These are phyloP conservation scores for Dasyprocta punctata DNA, from an alignment of 2,113 vertebrate genomes.

Conservation along the genomic window DNA sequence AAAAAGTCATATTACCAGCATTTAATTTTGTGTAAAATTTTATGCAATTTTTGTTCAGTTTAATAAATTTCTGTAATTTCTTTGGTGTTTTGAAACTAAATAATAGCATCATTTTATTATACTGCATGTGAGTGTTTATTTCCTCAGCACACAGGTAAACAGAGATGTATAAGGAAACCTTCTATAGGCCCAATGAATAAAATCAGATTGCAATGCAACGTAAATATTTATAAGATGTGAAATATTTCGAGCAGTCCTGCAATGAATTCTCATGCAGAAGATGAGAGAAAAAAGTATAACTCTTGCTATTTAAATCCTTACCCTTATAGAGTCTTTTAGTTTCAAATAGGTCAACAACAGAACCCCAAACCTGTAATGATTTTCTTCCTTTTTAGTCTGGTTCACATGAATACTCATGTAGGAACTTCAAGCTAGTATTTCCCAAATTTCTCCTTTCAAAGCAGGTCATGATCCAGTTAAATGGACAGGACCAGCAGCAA, in stretches of 20 bases:
- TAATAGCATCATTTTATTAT: background rate
- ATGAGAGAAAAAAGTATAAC: background rate
- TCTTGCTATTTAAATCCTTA: slow-evolving; percentile 11
- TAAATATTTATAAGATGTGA: background rate
- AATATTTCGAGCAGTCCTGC: background rate
- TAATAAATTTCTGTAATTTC: background rate
- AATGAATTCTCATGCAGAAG: background rate
- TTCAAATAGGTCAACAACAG: slow-evolving; percentile 23
- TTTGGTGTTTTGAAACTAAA: background rate
- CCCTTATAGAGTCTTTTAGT: slow-evolving; percentile 23
- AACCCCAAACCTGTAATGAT: slow-evolving; percentile 40
- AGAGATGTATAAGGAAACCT: background rate
- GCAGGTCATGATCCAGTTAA: background rate
- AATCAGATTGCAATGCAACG: background rate
- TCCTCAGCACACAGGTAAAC: background rate
- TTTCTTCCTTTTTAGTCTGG: slow-evolving; percentile 11
- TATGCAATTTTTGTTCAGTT: background rate
- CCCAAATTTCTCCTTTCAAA: slow-evolving; percentile 59
- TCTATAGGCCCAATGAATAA: background rate
- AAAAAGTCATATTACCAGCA: background rate
- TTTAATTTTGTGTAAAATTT: background rate
- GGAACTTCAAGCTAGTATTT: slow-evolving; percentile 27
- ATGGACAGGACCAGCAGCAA: background rate
- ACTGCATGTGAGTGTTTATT: background rate
- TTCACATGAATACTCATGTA: background rate